Evolutionary conservation across 2,113 vertebrate genomes (phyloP).

Genomic region (Tragelaphus imberbis): DNA sequence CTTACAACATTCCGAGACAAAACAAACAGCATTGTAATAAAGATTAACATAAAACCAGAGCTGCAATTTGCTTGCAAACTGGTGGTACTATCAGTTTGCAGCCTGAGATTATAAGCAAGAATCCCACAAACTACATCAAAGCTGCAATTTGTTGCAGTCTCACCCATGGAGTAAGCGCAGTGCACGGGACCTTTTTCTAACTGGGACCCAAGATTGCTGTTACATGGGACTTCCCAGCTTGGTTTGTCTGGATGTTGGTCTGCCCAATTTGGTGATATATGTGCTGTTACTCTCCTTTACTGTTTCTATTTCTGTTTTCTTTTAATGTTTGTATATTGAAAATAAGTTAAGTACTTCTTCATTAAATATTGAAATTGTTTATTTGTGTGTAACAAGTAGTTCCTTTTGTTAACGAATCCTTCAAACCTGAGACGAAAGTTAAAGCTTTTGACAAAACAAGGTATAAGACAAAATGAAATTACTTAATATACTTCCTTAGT

Average conservation of each 20-base stretch:
- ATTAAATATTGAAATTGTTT: background rate
- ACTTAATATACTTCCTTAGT: constrained; percentile 45
- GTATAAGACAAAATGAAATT: background rate
- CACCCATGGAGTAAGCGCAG: background rate
- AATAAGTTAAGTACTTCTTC: background rate
- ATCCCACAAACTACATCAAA: background rate
- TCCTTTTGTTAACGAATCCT: background rate
- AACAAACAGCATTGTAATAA: background rate
- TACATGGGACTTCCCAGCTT: background rate
- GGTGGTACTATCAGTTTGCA: background rate
- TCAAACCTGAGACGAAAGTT: background rate
- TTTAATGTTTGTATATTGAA: background rate
- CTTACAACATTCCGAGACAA: background rate
- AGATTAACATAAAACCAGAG: background rate
- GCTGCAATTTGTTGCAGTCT: background rate
- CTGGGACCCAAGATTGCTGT: background rate
- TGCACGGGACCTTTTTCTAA: accelerated
- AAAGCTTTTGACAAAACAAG: background rate
- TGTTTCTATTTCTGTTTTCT: background rate
- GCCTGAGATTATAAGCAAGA: background rate
- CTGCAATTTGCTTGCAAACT: background rate
- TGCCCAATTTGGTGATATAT: background rate
- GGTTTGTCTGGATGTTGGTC: background rate
- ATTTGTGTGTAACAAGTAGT: background rate
- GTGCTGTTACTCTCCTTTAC: background rate